Percentiles rank a stretch among this genome's conserved stretches.
These are phyloP conservation scores for Acronicta psi DNA, from an alignment of 2,888 invertebrate species.

Conservation along the genomic window DNA sequence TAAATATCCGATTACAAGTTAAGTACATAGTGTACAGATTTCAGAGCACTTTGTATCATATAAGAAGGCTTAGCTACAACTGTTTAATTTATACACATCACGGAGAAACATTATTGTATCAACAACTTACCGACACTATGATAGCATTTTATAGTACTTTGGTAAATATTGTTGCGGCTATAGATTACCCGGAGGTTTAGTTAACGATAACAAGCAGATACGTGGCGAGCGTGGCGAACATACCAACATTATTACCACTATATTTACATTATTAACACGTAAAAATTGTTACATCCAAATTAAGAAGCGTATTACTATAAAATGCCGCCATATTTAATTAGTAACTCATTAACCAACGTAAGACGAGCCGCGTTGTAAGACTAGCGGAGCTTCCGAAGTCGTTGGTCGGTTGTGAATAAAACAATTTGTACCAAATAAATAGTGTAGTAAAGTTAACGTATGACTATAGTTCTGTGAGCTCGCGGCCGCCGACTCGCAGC, in stretches of 20 bases:
- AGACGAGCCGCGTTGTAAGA: conserved; percentile 2
- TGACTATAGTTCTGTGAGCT: conserved; percentile 26
- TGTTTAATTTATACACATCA: conserved; percentile 48
- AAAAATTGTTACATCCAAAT: conserved; percentile 15
- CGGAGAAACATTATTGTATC: conserved; percentile 53
- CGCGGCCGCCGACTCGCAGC: no score
- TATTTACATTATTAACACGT: conserved; percentile 41
- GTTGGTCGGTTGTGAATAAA: conserved; percentile 16
- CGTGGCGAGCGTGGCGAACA: conserved; percentile 12
- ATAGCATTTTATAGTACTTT: conserved; percentile 52
- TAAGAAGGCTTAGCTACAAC: conserved; percentile 55
- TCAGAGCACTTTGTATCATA: conserved; percentile 75
- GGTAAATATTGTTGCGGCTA: conserved; percentile 39
- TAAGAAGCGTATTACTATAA: conserved; percentile 40
- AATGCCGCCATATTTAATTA: conserved; percentile 56
- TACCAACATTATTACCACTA: conserved; percentile 6
- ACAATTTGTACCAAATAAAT: conserved; percentile 51
- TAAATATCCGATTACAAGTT: conserved; percentile 76
- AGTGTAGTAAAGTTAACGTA: conserved; percentile 40
- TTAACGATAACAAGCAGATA: conserved; percentile 26
- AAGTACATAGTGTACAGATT: conserved; percentile 81
- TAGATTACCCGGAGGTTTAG: conserved; percentile 13
- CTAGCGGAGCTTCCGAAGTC: conserved; percentile 32
- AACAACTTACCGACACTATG: conserved; percentile 42
- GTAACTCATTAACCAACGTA: conserved; percentile 27